These are phyloP conservation scores for Gastrophysa polygoni DNA, from an alignment of 2,888 invertebrate genomes.

Conservation along the genomic window DNA sequence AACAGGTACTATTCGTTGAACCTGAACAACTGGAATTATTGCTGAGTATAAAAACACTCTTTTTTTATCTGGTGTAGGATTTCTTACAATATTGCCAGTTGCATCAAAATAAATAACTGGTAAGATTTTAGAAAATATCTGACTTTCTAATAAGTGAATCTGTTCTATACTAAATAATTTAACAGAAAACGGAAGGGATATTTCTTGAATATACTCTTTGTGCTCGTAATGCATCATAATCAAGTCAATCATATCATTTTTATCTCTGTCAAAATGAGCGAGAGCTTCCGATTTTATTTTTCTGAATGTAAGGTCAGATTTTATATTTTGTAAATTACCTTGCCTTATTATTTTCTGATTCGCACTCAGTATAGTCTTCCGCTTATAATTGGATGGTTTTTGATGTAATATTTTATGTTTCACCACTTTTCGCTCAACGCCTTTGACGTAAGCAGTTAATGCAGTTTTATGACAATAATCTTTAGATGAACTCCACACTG, in stretches of 20 bases:
- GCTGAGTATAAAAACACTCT: constrained; percentile 8
- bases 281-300: neutral
- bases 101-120: constrained; percentile 5
- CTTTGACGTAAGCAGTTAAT: neutral
- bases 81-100: neutral
- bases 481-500: neutral
- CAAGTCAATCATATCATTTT: neutral
- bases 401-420: neutral
- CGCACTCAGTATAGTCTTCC: neutral
- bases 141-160: neutral
- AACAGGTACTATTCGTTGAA: neutral
- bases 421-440: neutral
- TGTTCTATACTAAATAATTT: neutral
- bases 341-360: neutral
- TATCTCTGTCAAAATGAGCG: neutral
- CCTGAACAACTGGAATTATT: neutral
- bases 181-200: neutral
- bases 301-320: neutral
- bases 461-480: neutral
- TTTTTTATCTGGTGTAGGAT: neutral
- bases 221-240: constrained; percentile 3
- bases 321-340: constrained; percentile 4
- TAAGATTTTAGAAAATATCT: neutral
- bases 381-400: neutral
- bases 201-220: neutral